Evolutionary conservation across 1,140 invertebrate species (phyloP).

Genomic region (Ceratina calcarata): DNA sequence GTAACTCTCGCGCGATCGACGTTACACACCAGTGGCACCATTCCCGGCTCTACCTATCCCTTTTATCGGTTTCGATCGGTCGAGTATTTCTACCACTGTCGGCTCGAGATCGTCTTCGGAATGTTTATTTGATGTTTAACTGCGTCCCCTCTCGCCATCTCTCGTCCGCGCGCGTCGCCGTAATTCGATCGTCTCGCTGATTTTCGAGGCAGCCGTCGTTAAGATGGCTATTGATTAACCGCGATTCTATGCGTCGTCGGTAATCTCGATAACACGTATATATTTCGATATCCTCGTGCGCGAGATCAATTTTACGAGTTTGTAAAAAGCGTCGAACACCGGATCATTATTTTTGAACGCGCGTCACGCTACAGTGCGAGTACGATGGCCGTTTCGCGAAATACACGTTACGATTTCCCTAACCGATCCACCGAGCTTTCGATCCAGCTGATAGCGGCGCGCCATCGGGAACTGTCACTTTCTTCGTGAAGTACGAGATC

Average conservation of each 20-base stretch:
- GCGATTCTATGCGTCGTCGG: constrained; percentile 14
- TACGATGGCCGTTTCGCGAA: constrained; percentile 8
- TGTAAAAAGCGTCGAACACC: constrained; percentile 19
- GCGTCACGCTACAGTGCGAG: constrained; percentile 15
- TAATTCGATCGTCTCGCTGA: constrained; percentile 15
- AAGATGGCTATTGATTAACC: constrained; percentile 33
- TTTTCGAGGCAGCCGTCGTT: constrained; percentile 2
- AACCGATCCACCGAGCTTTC: constrained; percentile 21
- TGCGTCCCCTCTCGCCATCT: neutral
- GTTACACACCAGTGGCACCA: constrained; percentile 25
- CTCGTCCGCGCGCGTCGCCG: neutral
- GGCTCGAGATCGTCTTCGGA: constrained; percentile 24
- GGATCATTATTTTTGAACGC: constrained; percentile 5
- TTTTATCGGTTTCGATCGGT: constrained; percentile 18
- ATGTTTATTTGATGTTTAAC: constrained; percentile 16
- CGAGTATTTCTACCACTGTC: constrained; percentile 22
- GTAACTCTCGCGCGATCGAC: constrained; percentile 47
- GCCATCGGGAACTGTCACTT: constrained; percentile 37
- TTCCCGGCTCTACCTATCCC: constrained; percentile 2
- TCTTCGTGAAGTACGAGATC: constrained; percentile 42
- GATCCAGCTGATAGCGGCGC: neutral
- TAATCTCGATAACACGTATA: constrained; percentile 25
- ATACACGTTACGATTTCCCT: constrained; percentile 1
- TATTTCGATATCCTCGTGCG: constrained; percentile 33
- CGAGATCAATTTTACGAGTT: constrained; percentile 22